Evolutionary conservation across 2,888 invertebrate species (phyloP), one percentile per base, ranked within the genome.

Genomic region (Aspidiotus destructor): DNA sequence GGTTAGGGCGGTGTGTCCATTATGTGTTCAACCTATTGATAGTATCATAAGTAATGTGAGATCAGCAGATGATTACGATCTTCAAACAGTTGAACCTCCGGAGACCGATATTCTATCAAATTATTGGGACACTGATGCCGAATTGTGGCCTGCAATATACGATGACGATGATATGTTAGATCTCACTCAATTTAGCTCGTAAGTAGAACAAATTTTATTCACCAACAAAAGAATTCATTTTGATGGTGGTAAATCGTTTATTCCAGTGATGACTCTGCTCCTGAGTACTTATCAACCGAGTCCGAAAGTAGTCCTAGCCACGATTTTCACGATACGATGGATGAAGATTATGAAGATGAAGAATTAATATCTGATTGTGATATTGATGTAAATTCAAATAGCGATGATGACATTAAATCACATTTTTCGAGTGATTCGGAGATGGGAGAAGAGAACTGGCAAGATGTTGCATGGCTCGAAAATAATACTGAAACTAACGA

Each of bases 11-110:
- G 58, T 48, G 7, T 67, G 67, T 48, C 67, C 67, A 13, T 40
- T 67, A 40, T 67, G 67, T 60, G 17, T 67, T n/a, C 58, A 58
- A 15, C 60, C 67, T 48, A 60, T 67, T 7, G 48, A 48, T 41
- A 15, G 44, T 28, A 60, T 67, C 17, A 48, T 67, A 11, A 57
- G 60, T 11, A 67, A 60, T 58, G 52, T 67, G 8, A 58, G 67
- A 67, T 67, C 67, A 48, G 42, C 44, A n/a, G 67, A 67, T 40
- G 67, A 67, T 41, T 67, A 67, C 48, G 67, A 67, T 60, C 41
- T 67, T 11, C 48, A 60, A 15, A 16, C 55, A 58, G 67, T 60
- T 10, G 28, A 44, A 58, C 67, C 67, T 15, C 67, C 67, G 28
- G 13, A 28, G 48, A 58, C 28, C 17, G 60, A 67, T 52, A 60